phyloP scores from a whole-genome alignment of 2,797 vertebrate species.

The Streptopelia turtur region DNA sequence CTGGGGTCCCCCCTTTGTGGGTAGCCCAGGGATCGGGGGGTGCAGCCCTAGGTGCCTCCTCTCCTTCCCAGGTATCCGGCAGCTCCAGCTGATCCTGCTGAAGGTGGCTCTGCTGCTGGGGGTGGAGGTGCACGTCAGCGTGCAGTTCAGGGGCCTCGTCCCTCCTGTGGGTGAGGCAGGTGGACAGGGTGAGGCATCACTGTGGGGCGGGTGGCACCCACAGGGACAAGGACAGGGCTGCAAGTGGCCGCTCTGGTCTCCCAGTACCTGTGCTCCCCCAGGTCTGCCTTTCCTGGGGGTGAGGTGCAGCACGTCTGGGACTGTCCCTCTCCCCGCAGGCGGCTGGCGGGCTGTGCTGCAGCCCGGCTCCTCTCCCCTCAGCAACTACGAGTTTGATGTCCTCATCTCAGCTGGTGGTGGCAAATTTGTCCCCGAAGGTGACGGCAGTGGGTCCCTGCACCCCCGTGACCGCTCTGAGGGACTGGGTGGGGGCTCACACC shows the following conservation, averaged over 20 bases:
- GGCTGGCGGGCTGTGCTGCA: constrained; percentile 87
- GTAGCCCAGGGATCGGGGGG: accelerated
- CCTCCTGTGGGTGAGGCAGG: constrained; percentile 14
- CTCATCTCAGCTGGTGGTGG: constrained; percentile 93
- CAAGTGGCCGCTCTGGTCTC: not conserved
- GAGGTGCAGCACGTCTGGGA: not conserved
- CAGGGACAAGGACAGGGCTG: not conserved
- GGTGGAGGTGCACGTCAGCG: constrained; percentile 89
- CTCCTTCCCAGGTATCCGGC: constrained; percentile 87
- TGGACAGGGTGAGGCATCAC: not conserved
- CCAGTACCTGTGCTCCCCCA: accelerated
- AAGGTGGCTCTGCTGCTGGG: constrained; percentile 91
- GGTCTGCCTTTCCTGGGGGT: not conserved
- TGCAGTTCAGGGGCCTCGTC: constrained; percentile 83
- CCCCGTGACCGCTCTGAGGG: accelerated
- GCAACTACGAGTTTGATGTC: constrained; percentile 87
- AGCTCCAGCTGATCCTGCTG: constrained; percentile 91
- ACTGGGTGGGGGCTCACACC: accelerated
- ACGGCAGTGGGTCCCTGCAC: not conserved
- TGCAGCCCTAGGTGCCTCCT: not conserved
- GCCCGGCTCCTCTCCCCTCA: constrained; percentile 80
- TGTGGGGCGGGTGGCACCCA: not conserved
- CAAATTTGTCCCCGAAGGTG: constrained; percentile 90
- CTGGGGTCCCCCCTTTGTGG: accelerated
- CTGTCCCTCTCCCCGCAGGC: not conserved